Base-by-base conservation (phyloP, 1,140 invertebrate genomes). In the Drosophila truncata region DNA sequence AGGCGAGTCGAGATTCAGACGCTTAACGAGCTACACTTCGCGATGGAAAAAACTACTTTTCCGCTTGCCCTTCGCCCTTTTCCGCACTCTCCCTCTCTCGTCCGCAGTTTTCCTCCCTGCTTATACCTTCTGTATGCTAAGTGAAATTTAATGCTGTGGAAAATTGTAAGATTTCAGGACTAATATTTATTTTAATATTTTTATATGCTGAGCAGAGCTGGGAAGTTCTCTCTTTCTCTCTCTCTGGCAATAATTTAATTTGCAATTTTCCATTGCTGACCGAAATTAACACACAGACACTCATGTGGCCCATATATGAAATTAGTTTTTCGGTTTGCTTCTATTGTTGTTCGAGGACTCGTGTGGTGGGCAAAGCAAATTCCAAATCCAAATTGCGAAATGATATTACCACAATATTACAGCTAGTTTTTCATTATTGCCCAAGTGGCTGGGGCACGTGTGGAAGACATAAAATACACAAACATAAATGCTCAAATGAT, bases 91-190 rank as follows among this genome's bases (percentile, higher is more conserved):
- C 3, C 18, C 18, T n/a, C 44, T 25, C 13, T 62, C 61, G 35
- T 16, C 11, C 0, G 46, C 20, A n/a, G n/a, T 31, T 55, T 50
- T 20, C 20, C 27, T 50, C 27, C 20, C 27, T 31, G 35, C 44
- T 37, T 52, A 35, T 67, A 64, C 61, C 73, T 78, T 70, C 59
- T 80, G 54, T 83, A 79, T 79, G 81, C 70, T 75, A 83, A 83
- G 71, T 83, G 76, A 83, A 83, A 83, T 79, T 83, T 83, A 83
- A 83, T 83, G 80, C 80, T 79, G 65, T 83, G 81, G 81, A 83
- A 83, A 82, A 82, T 82, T 82, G 79, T 78, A 78, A 82, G 79
- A 82, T 78, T 78, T 74, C 66, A 49, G 42, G 67, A 73, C 79
- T 78, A 82, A 82, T 82, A 82, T 82, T 82, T 82, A 82, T 82